A percentile compares a stretch with the other conserved stretches of the same genome.
Conservation (phyloP, 2,888 invertebrate species). For the Hydraecia micacea region DNA sequence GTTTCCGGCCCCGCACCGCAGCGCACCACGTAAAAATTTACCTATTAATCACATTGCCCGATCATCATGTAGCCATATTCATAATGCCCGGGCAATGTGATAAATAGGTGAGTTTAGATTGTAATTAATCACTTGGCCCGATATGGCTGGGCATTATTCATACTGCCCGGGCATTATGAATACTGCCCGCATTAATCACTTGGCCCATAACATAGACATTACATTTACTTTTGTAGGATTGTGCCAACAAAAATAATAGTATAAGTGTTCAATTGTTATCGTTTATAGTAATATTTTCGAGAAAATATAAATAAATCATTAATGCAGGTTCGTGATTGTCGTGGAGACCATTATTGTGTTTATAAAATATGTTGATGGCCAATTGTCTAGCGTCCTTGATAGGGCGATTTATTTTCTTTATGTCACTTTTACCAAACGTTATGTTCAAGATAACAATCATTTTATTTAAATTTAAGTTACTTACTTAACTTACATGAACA, state of each 20-base stretch:
- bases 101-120: too few species aligned
- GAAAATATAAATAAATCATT: conserved; percentile 58
- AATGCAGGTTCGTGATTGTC: conserved; percentile 50
- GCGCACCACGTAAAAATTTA: too few species aligned
- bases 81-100: too few species aligned
- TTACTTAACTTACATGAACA: not conserved
- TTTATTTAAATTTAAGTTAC: not conserved
- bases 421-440: conserved; percentile 10
- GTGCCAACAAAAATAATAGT: conserved; percentile 25
- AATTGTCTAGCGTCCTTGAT: conserved; percentile 55
- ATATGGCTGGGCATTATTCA: too few species aligned
- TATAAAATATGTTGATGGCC: conserved; percentile 53
- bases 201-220: too few species aligned
- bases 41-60: too few species aligned
- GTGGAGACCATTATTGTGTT: conserved; percentile 33
- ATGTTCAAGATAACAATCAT: not conserved
- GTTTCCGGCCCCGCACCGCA: too few species aligned
- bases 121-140: too few species aligned
- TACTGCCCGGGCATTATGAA: too few species aligned
- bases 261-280: conserved; percentile 31
- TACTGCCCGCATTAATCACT: too few species aligned
- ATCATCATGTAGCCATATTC: too few species aligned
- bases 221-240: conserved; percentile 16
- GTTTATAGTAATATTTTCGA: conserved; percentile 44
- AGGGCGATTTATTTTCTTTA: conserved; percentile 32